A percentile compares a stretch with the other conserved stretches of the same genome.
phyloP scores from a whole-genome alignment of 2,888 invertebrate species.

The Drosophila prolongata region DNA sequence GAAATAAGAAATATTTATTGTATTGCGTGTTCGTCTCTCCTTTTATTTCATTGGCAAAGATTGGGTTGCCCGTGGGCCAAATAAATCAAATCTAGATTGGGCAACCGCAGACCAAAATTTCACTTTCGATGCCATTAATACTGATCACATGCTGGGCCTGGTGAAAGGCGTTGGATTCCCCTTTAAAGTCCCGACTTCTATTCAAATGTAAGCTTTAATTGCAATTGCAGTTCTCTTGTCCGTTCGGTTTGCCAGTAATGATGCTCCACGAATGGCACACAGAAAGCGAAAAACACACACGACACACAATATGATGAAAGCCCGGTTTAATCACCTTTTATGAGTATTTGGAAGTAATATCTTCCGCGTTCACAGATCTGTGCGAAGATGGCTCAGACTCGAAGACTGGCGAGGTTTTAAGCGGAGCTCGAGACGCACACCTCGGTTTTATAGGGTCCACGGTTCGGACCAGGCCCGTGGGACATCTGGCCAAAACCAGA shows the following conservation, averaged over 20 bases:
- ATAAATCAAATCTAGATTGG: conserved; percentile 19
- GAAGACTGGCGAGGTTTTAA: conserved; percentile 50
- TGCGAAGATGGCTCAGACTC: conserved; percentile 50
- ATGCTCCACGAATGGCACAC: neutral
- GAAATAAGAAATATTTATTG: conserved; percentile 13
- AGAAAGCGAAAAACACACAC: conserved; percentile 6
- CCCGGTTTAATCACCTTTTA: conserved; percentile 42
- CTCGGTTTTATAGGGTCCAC: conserved; percentile 57
- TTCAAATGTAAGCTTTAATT: conserved; percentile 31
- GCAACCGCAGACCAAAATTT: conserved; percentile 45
- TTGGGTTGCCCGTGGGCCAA: conserved; percentile 25
- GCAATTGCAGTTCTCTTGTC: conserved; percentile 37
- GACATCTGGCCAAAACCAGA: conserved; percentile 28
- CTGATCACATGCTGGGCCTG: conserved; percentile 37
- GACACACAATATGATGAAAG: conserved; percentile 18
- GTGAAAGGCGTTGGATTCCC: conserved; percentile 57
- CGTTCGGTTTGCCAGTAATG: conserved; percentile 17
- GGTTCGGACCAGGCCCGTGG: conserved; percentile 12
- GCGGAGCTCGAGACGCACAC: conserved; percentile 48
- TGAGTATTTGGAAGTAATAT: conserved; percentile 13
- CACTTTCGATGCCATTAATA: conserved; percentile 56
- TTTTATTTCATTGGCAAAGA: conserved; percentile 11
- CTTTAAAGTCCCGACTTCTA: conserved; percentile 4
- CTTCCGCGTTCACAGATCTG: conserved; percentile 24
- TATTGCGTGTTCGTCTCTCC: conserved; percentile 7